Evolutionary conservation across 2,113 vertebrate genomes (phyloP), one percentile per base, ranked within the genome.

Genomic region (Corythornis cristatus): DNA sequence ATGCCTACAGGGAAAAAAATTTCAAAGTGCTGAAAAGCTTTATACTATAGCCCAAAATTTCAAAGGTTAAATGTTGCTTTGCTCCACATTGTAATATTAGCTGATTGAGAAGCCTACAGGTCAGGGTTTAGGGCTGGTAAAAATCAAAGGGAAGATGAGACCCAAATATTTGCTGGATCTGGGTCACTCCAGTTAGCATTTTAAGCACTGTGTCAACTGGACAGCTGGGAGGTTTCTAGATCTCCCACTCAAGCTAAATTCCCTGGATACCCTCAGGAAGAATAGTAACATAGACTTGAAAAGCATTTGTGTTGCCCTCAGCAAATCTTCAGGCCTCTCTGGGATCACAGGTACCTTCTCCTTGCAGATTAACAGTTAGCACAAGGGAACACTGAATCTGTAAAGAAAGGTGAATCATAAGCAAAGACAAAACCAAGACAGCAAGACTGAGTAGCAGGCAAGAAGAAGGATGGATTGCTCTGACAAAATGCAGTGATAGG

Each of bases 1-100:
- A 93, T 98, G 98, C 94, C 98, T 98, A 93, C 31, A 90, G 87
- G 89, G 95, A 83, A 89, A 95, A 95, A 94, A 95, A 89, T 93
- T 40, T 80, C 60, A 70, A 65, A 81, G 84, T 93, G 72, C 67
- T 93, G 82, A 94, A 92, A 95, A 92, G 86, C 91, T 93, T 89
- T 93, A 94, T 88, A 83, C 46, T 93, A 93, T 96, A 95, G 88
- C 86, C 76, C 61, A 93, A 62, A 56, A 80, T 93, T 95, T 91
- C 88, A 96, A 86, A 96, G 95, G 88, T 96, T 94, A 96, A 91
- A 87, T 83, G 72, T 83, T 93, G 54, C 28, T 93, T 91, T 96
- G 89, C 89, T 93, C 53, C 56, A 54, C 48, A 71, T 15, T 74
- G 79, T 75, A 65, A 66, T 91, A 81, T 78, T 90, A 88, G 68